Conservation (phyloP, 2,888 invertebrate genomes). For the Mongoloraphidia duomilia region DNA sequence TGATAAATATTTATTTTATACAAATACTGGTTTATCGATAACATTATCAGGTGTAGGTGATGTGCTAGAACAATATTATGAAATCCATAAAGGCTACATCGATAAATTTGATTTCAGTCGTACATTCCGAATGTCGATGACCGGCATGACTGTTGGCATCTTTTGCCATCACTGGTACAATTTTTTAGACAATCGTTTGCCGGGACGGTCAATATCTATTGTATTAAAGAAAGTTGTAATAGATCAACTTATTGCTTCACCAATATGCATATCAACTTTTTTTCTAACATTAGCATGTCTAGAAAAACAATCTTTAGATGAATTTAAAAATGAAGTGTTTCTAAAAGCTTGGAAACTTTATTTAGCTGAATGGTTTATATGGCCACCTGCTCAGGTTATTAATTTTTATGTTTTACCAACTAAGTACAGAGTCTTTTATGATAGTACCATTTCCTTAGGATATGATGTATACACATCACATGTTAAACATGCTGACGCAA, state of each 20-base stretch:
- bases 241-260: slow-evolving; percentile 76
- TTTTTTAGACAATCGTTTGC: slow-evolving; percentile 53
- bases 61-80: slow-evolving; percentile 64
- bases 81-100: slow-evolving; percentile 41
- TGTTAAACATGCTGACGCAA: slow-evolving; percentile 42
- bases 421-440: slow-evolving; percentile 72
- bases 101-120: slow-evolving; percentile 42
- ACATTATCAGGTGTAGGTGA: slow-evolving; percentile 67
- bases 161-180: slow-evolving; percentile 81
- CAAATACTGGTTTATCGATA: slow-evolving; percentile 66
- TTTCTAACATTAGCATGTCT: slow-evolving; percentile 61
- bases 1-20: slow-evolving; percentile 54
- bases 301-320: slow-evolving; percentile 44
- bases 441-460: slow-evolving; percentile 69
- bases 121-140: slow-evolving; percentile 60
- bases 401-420: slow-evolving; percentile 81
- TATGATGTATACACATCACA: slow-evolving; percentile 77
- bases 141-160: slow-evolving; percentile 63
- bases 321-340: slow-evolving; percentile 51
- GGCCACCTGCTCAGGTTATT: slow-evolving; percentile 87
- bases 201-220: slow-evolving; percentile 48
- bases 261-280: slow-evolving; percentile 60
- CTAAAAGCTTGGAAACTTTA: slow-evolving; percentile 66
- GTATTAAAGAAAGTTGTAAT: slow-evolving; percentile 64
- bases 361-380: slow-evolving; percentile 77